phyloP scores from a whole-genome alignment of 2,797 vertebrate genomes.

The Streptopelia turtur region DNA sequence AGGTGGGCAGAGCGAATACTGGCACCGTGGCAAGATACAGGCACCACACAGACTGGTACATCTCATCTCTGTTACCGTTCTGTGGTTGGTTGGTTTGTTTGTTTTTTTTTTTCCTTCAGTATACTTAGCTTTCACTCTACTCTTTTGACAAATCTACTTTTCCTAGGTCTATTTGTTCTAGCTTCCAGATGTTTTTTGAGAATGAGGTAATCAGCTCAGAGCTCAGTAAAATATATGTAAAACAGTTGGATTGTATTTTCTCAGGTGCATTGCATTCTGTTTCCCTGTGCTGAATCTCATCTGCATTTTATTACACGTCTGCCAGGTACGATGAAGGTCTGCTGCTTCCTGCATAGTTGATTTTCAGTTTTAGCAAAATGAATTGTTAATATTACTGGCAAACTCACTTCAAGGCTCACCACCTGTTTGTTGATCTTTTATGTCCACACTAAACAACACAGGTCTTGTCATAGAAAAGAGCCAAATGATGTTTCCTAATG shows the following conservation, averaged over 20 bases:
- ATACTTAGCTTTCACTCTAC: not conserved
- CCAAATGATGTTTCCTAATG: not conserved
- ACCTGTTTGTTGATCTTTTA: not conserved
- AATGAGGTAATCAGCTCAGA: not conserved
- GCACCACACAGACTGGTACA: not conserved
- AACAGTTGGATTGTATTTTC: not conserved
- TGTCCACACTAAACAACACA: not conserved
- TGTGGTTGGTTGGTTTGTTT: not conserved
- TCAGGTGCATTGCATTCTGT: not conserved
- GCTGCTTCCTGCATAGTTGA: not conserved
- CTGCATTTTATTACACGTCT: constrained; percentile 10
- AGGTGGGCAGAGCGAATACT: not conserved
- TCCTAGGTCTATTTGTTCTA: not conserved
- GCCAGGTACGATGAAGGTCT: not conserved
- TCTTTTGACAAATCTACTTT: not conserved
- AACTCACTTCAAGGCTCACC: not conserved
- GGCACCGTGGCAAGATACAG: not conserved
- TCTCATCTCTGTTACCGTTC: not conserved
- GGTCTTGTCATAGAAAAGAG: not conserved
- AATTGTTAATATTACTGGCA: not conserved
- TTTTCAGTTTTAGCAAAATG: not conserved
- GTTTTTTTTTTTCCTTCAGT: not conserved
- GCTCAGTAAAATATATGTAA: not conserved
- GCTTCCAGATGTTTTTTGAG: not conserved
- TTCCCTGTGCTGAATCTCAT: not conserved